Evolutionary conservation across 2,888 invertebrate genomes (phyloP), one percentile per base, ranked within the genome.

Genomic region (Dryobotodes eremita): DNA sequence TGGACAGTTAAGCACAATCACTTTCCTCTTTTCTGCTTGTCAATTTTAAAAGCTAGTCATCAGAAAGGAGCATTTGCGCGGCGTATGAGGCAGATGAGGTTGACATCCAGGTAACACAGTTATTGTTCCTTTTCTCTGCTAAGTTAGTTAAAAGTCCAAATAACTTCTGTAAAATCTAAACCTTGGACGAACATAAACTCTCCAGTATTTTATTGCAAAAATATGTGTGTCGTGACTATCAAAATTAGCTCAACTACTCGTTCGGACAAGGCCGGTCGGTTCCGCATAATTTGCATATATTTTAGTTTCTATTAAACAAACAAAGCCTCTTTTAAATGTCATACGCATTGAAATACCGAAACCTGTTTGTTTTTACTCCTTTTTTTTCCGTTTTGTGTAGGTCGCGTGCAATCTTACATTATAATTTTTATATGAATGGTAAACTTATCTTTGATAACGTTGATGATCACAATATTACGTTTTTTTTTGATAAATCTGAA

Each of bases 201-300:
- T 57, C 46, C 15, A 42, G 48, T 71, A 77, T 75, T 86, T 65
- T 86, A 64, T 86, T 73, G 89, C 68, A 82, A 77, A 88, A 86
- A 88, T 88, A 85, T 87, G 74, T 85, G 85, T 84, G 86, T 82
- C 71, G 73, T 87, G 86, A 86, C 85, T 78, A 82, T 88, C 84
- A 86, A 86, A 88, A 90, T 89, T 88, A 89, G 86, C 87, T 77
- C 79, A 88, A 87, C 88, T 53, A 78, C 77, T 77, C 77, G 79
- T 83, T 77, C 64, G 50, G 72, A 77, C 91, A 91, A 92, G 91
- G 92, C 71, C 90, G 80, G 15, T 79, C 17, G 70, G 90, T 92
- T 91, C 89, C 88, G 86, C 89, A 87, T 88, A 82, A 91, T 92
- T 91, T 89, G 86, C 87, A 88, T 90, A 88, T 80, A 83, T 88